Evolutionary conservation across 2,797 vertebrate species (phyloP), one percentile per base, ranked within the genome.

Genomic region (Anolis apletophallus): DNA sequence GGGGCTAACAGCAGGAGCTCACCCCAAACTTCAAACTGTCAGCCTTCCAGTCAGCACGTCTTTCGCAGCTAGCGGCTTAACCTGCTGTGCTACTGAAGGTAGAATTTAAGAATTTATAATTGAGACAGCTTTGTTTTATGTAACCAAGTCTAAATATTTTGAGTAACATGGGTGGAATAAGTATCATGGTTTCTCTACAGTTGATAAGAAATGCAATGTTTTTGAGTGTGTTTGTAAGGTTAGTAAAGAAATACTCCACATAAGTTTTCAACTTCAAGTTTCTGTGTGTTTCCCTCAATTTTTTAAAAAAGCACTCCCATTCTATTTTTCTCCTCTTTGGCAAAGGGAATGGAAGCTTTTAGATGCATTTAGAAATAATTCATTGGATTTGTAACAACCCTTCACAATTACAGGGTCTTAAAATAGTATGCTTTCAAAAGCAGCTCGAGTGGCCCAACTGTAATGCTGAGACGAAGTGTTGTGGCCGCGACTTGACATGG

Each of bases 391-490:
- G 6, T 82, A 68, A 26, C 16, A 50, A 71, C 32, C 19, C 12
- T 21, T 13, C 55, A 52, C 80, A 82, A 34, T 55, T 8, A 29
- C 32, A 55, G 55, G 40, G 52, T 36, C 67, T 57, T 82, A 71
- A 82, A 82, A 71, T 72, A 82, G 67, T 14, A 82, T 54, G 16
- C 14, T 80, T 78, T 80, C 36, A 40, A 12, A 61, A 46, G 57
- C 9, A 78, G 36, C 26, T 81, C n/a, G 61, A 68, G 16, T 8
- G 16, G 5, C 50, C 32, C n/a, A 54, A 69, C 19, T 55, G 12
- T 55, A 54, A 13, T 32, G 50, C 50, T 69, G 17, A 34, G 14
- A 54, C n/a, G 4, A 7, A 46, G 8, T 50, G 36, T 50, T 79
- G 76, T 55, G 55, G n/a, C 17, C 32, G 32, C 36, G 55, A 78